phyloP scores from a whole-genome alignment of 2,113 vertebrate genomes.

The Elanoides forficatus region DNA sequence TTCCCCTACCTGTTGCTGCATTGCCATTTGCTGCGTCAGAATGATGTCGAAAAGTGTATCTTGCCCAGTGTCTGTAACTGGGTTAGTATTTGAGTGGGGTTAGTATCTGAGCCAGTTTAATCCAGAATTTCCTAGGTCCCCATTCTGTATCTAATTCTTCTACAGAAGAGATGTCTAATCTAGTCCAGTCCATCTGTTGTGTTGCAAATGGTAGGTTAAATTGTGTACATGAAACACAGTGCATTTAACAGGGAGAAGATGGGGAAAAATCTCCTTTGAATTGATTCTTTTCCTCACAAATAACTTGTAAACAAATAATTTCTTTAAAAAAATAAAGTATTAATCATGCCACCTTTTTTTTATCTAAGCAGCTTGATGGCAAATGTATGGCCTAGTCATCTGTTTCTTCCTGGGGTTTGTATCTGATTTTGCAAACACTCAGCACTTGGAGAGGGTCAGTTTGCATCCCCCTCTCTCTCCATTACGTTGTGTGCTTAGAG shows the following conservation, averaged over 20 bases:
- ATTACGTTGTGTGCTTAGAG: not conserved
- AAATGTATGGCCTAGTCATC: not conserved
- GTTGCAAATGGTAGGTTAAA: not conserved
- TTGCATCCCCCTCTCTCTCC: not conserved
- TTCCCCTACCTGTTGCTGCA: not conserved
- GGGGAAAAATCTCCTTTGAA: not conserved
- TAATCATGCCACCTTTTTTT: not conserved
- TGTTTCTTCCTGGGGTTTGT: not conserved
- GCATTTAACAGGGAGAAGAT: not conserved
- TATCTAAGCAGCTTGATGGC: not conserved
- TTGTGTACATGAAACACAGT: not conserved
- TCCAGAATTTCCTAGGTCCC: not conserved
- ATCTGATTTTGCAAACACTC: conserved; percentile 32
- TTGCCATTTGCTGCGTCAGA: not conserved
- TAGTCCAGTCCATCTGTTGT: not conserved
- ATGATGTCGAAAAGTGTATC: not conserved
- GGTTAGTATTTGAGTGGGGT: not conserved
- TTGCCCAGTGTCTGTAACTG: not conserved
- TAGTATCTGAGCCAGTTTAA: not conserved
- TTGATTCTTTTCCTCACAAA: not conserved
- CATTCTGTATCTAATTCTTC: not conserved
- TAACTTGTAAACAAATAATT: not conserved
- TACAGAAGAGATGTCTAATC: not conserved
- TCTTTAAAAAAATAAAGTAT: not conserved
- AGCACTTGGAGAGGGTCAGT: not conserved